Evolutionary conservation across 2,797 vertebrate genomes (phyloP).

Genomic region (Typhlichthys subterraneus): DNA sequence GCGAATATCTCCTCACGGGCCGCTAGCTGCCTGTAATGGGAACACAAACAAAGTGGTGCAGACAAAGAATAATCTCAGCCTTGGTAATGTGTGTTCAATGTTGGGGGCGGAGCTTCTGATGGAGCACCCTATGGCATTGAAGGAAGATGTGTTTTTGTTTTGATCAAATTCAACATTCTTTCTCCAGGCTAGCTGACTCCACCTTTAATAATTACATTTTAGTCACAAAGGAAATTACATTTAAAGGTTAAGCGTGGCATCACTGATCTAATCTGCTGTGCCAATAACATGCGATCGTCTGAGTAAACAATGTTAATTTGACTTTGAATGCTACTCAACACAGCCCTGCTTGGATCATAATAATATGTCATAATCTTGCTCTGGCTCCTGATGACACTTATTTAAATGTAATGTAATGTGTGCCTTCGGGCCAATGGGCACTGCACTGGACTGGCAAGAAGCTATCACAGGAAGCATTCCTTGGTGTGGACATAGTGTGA

Average conservation of each 20-base stretch:
- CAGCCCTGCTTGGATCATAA: constrained; percentile 16
- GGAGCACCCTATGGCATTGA: too few relatives aligned
- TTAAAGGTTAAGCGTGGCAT: constrained; percentile 51
- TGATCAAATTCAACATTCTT: too few relatives aligned
- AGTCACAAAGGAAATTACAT: constrained; percentile 47
- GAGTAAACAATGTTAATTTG: constrained; percentile 51
- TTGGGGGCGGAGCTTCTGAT: too few relatives aligned
- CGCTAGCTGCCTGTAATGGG: too few relatives aligned
- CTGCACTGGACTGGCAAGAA: constrained; percentile 25
- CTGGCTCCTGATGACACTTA: constrained; percentile 45
- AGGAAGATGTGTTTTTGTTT: too few relatives aligned
- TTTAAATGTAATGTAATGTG: constrained; percentile 44
- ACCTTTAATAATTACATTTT: constrained; percentile 4
- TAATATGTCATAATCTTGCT: constrained; percentile 26
- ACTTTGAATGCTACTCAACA: constrained; percentile 48
- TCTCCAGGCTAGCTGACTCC: too few relatives aligned
- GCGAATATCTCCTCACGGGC: neutral
- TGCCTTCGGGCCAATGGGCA: constrained; percentile 35
- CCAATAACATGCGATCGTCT: constrained; percentile 52
- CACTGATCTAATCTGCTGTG: constrained; percentile 33
- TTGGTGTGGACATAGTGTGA: constrained; percentile 35
- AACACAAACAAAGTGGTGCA: too few relatives aligned
- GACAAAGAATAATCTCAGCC: too few relatives aligned
- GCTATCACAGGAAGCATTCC: constrained; percentile 17
- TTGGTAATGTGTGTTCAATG: too few relatives aligned